Evolutionary conservation across 53 echinoderm and acorn worm species (phyloP).

Genomic region (Apostichopus leukothele): DNA sequence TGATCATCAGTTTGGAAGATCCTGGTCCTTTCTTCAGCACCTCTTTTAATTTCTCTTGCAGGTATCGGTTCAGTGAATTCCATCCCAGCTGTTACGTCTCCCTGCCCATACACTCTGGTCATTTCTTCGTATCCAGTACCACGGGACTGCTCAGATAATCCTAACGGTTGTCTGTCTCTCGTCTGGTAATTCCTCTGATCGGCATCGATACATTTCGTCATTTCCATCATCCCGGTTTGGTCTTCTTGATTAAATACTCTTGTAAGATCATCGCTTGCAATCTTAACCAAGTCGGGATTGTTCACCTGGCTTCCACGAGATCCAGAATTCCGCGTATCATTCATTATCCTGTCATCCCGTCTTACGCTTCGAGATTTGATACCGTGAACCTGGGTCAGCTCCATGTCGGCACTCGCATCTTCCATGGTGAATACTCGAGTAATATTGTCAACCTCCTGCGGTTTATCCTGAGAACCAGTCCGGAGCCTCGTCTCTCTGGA

Average conservation of each 20-base stretch:
- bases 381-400: constrained; percentile 50
- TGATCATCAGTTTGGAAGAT: constrained; percentile 38
- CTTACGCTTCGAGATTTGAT: background rate
- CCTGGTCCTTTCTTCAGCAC: constrained; percentile 37
- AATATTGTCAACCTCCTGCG: constrained; percentile 1
- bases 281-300: background rate
- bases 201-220: background rate
- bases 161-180: background rate
- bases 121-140: background rate
- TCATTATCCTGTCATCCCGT: too few relatives aligned
- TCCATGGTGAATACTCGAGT: constrained; percentile 46
- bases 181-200: background rate
- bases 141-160: background rate
- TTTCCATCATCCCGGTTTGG: constrained; percentile 11
- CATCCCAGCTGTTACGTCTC: constrained; percentile 6
- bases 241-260: constrained; percentile 12
- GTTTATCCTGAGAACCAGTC: background rate
- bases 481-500: background rate
- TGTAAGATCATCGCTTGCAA: background rate
- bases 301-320: background rate
- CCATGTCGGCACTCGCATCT: constrained; percentile 60
- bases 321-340: background rate
- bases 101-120: constrained; percentile 1
- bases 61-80: constrained; percentile 21
- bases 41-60: too few relatives aligned